phyloP scores from a whole-genome alignment of 2,113 vertebrate genomes.

The Atractosteus spatula region DNA sequence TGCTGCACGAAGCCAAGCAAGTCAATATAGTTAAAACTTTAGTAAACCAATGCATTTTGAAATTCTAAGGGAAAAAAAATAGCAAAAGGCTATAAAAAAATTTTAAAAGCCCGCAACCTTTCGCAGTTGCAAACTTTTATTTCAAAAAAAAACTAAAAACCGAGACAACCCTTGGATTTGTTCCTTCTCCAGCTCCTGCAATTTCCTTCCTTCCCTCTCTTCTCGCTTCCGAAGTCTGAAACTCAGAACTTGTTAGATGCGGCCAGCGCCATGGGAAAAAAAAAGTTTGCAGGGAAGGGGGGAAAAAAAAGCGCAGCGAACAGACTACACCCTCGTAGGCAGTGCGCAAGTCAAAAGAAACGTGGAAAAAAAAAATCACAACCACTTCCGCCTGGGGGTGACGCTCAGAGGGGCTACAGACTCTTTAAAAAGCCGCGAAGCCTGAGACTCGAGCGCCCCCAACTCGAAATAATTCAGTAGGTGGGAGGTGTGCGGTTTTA shows the following conservation, averaged over 20 bases:
- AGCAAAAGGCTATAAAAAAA: neutral
- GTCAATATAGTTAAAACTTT: constrained; percentile 36
- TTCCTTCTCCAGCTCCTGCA: constrained; percentile 16
- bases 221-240: constrained; percentile 1
- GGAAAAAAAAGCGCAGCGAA: constrained; percentile 34
- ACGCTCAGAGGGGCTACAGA: constrained; percentile 35
- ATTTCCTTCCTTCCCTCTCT: neutral
- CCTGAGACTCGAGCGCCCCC: neutral
- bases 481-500: constrained; percentile 12
- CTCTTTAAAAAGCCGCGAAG: constrained; percentile 22
- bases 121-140: constrained; percentile 27
- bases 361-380: constrained; percentile 22
- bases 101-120: constrained; percentile 16
- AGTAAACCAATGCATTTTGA: constrained; percentile 41
- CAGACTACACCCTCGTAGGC: constrained; percentile 60
- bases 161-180: neutral
- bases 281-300: constrained; percentile 20
- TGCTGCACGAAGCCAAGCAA: constrained; percentile 39
- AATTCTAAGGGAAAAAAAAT: neutral
- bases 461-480: no score
- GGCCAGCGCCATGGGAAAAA: constrained; percentile 53
- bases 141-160: constrained; percentile 24
- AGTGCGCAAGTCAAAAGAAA: constrained; percentile 56
- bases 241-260: constrained; percentile 43
- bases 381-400: constrained; percentile 50